Evolutionary conservation across 2,797 vertebrate species (phyloP).

Genomic region (Ctenopoma multispine): DNA sequence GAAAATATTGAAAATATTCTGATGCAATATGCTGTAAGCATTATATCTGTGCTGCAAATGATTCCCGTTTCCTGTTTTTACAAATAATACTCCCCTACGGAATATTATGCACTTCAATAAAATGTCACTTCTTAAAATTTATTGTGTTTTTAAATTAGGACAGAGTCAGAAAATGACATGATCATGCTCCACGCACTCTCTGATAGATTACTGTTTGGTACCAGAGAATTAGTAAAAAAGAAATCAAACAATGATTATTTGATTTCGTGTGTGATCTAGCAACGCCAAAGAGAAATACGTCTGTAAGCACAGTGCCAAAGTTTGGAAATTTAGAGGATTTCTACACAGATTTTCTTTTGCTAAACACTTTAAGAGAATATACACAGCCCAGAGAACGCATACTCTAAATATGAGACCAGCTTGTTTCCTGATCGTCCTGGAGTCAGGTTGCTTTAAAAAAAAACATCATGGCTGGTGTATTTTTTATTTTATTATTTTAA

Average conservation of each 20-base stretch:
- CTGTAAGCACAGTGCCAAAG: neutral
- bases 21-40: neutral
- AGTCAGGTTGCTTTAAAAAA: neutral
- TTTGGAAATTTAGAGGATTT: neutral
- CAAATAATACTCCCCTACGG: neutral
- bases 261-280: neutral
- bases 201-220: neutral
- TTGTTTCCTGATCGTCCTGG: neutral
- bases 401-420: no score
- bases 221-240: neutral
- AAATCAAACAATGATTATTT: neutral
- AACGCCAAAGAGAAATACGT: no score
- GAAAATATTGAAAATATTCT: neutral
- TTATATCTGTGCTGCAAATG: neutral
- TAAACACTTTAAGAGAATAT: neutral
- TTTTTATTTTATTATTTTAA: neutral
- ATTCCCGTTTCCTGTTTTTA: constrained; percentile 10
- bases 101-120: constrained; percentile 47
- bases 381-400: no score
- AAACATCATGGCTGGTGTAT: neutral
- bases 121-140: neutral
- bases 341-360: neutral
- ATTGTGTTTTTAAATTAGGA: neutral
- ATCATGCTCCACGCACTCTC: neutral
- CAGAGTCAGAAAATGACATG: no score